Evolutionary conservation across 2,113 vertebrate genomes (phyloP).

Genomic region (rat (Rattus norvegicus)): DNA sequence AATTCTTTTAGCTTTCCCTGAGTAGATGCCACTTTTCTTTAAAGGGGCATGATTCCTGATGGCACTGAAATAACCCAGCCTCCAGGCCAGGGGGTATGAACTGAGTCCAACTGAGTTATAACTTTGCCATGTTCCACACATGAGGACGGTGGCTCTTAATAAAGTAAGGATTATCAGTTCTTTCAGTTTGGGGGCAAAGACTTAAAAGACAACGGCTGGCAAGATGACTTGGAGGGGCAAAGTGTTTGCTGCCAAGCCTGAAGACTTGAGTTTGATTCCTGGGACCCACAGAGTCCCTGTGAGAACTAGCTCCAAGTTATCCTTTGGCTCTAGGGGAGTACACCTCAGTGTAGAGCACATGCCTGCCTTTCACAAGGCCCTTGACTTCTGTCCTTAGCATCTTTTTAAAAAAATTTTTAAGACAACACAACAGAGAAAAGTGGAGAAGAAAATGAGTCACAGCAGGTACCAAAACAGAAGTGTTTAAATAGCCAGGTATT

Average conservation of each 20-base stretch:
- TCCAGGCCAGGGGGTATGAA: background rate
- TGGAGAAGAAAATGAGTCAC: background rate
- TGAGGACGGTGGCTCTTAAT: background rate
- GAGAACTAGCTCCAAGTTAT: background rate
- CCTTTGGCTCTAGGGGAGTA: background rate
- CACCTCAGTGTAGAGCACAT: background rate
- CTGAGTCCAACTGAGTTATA: slow-evolving; percentile 6
- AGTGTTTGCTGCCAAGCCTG: background rate
- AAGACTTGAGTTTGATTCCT: background rate
- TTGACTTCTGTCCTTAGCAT: background rate
- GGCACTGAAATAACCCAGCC: slow-evolving; percentile 18
- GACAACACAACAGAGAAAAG: background rate
- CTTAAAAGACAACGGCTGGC: background rate
- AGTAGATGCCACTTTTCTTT: slow-evolving; percentile 1
- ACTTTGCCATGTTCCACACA: background rate
- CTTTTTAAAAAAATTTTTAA: background rate
- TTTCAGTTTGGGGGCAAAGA: slow-evolving; percentile 10
- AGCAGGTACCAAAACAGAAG: background rate
- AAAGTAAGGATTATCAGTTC: background rate
- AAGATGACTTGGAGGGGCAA: background rate
- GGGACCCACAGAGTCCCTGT: too few species aligned
- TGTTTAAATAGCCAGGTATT: background rate
- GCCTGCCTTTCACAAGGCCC: background rate
- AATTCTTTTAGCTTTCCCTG: background rate
- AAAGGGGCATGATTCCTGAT: background rate